Evolutionary conservation across 2,113 vertebrate species (phyloP).

Genomic region (Solea senegalensis): DNA sequence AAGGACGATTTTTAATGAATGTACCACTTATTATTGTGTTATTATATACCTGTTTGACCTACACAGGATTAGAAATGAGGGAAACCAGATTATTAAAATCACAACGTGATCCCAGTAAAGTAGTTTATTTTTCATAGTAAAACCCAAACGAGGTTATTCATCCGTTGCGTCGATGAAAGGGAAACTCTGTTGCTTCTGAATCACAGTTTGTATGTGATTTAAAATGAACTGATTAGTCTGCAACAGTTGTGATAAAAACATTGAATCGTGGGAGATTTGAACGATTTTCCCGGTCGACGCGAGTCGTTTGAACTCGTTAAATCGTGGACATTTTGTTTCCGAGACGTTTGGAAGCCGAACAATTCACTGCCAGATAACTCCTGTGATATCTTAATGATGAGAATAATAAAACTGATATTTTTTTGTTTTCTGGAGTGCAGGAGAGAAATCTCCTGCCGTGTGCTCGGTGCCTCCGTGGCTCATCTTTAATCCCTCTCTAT

Average conservation of each 20-base stretch:
- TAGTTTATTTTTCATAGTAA: too few relatives aligned
- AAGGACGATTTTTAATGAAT: too few relatives aligned
- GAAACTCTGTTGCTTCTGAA: too few relatives aligned
- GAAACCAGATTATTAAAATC: too few relatives aligned
- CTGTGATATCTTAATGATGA: neutral
- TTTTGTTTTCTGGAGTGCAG: neutral
- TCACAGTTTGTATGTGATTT: too few relatives aligned
- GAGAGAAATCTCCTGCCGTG: constrained; percentile 32
- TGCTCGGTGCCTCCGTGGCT: constrained; percentile 29
- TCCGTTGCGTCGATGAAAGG: too few relatives aligned
- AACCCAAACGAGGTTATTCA: too few relatives aligned
- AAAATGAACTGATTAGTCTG: neutral
- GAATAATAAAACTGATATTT: neutral
- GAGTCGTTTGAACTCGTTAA: neutral
- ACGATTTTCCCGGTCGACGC: neutral
- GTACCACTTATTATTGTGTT: too few relatives aligned
- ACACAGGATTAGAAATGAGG: too few relatives aligned
- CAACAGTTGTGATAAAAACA: neutral
- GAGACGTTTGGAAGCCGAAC: neutral
- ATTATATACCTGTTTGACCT: too few relatives aligned
- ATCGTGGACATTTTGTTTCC: neutral
- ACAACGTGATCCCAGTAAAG: too few relatives aligned
- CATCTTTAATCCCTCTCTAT: constrained; percentile 59
- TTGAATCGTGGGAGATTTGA: neutral
- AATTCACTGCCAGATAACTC: neutral